A percentile compares a stretch with the other conserved stretches of the same genome.
Conservation (phyloP, 2,113 vertebrate genomes). For the Chelonoidis abingdonii region DNA sequence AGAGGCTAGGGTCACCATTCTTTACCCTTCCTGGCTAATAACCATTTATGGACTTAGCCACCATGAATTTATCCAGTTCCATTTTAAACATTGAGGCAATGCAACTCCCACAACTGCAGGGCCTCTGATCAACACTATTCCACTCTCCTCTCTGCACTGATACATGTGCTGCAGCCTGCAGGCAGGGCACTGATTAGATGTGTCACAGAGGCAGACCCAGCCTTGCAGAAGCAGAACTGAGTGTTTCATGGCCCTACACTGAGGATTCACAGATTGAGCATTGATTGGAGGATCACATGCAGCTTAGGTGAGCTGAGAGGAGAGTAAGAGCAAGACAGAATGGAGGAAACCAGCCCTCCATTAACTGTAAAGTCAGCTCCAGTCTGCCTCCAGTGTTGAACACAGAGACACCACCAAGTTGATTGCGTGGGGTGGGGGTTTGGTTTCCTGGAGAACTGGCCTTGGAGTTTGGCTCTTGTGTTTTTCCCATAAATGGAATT, state of each 20-base stretch:
- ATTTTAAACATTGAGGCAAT: not conserved
- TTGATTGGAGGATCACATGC: not conserved
- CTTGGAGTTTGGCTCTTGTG: not conserved
- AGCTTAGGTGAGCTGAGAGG: not conserved
- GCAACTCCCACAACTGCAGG: accelerated
- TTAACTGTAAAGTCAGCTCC: not conserved
- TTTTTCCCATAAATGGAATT: not conserved
- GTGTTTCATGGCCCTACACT: not conserved
- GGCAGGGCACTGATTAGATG: not conserved
- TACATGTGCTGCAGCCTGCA: not conserved
- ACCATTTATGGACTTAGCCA: no score
- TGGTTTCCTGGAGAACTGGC: not conserved
- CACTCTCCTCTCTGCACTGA: not conserved
- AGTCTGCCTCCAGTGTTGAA: not conserved
- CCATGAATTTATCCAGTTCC: no score
- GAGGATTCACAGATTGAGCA: not conserved
- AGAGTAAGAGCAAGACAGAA: not conserved
- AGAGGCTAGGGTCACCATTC: no score
- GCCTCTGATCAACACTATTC: not conserved
- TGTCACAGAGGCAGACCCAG: not conserved
- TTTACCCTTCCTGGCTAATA: no score
- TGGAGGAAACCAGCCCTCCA: not conserved
- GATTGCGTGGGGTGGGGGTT: not conserved
- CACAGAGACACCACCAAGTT: not conserved
- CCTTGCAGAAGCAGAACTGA: not conserved